Percentiles rank a stretch among this genome's conserved stretches.
Evolutionary conservation across 1,140 invertebrate species (phyloP).

Genomic region (Trypoxylus dichotomus): DNA sequence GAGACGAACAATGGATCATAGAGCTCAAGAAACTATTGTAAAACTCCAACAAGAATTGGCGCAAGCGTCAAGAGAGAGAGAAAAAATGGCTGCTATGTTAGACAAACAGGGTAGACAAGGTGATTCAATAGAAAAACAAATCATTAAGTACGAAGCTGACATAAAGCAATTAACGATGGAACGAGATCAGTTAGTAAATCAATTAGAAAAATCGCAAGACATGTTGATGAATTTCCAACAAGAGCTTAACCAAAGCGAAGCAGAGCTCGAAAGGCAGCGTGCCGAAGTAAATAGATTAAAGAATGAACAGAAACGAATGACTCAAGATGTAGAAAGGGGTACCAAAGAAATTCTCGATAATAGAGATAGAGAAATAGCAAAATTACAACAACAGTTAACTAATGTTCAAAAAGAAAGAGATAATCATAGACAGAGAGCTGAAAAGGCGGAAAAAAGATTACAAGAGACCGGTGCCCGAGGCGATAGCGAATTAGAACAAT

Average conservation of each 20-base stretch:
- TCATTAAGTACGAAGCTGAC: conserved; percentile 80
- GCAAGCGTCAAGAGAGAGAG: conserved; percentile 68
- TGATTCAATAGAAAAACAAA: conserved; percentile 80
- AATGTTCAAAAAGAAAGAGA: conserved; percentile 67
- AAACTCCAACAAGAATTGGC: conserved; percentile 72
- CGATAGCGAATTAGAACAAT: conserved; percentile 71
- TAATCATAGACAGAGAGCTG: conserved; percentile 66
- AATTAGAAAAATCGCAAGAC: conserved; percentile 89
- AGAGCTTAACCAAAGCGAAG: conserved; percentile 79
- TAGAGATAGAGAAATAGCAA: conserved; percentile 70
- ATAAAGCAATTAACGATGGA: conserved; percentile 83
- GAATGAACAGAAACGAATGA: conserved; percentile 67
- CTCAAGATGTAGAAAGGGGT: conserved; percentile 69
- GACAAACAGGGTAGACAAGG: conserved; percentile 76
- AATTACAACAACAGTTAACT: conserved; percentile 73
- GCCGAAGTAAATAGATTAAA: conserved; percentile 77
- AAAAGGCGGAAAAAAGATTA: conserved; percentile 67
- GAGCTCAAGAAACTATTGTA: conserved; percentile 66
- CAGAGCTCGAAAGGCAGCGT: conserved; percentile 76
- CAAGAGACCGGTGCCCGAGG: conserved; percentile 62
- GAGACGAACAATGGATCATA: conserved; percentile 61
- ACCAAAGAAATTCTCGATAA: conserved; percentile 71
- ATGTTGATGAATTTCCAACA: conserved; percentile 92
- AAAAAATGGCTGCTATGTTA: conserved; percentile 71
- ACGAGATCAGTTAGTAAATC: conserved; percentile 82